Evolutionary conservation across 1,140 invertebrate genomes (phyloP).

Genomic region (Drosophila murphyi): DNA sequence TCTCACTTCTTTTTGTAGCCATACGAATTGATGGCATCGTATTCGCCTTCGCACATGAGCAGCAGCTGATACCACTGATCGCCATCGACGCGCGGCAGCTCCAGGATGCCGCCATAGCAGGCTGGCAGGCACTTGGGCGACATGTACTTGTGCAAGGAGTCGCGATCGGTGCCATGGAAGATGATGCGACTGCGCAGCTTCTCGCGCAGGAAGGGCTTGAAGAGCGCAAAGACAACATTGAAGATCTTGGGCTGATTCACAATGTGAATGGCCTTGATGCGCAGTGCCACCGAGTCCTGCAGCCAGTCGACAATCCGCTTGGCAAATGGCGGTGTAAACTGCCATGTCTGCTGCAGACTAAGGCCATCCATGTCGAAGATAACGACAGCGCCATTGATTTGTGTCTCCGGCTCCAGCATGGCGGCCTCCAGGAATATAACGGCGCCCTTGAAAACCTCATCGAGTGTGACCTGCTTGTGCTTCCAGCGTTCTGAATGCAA

Average conservation of each 20-base stretch:
- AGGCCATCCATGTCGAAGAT: constrained; percentile 94
- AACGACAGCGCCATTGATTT: constrained; percentile 91
- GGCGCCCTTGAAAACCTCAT: constrained; percentile 93
- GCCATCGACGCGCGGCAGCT: constrained; percentile 88
- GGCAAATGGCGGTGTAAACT: constrained; percentile 92
- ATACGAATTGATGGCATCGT: constrained; percentile 90
- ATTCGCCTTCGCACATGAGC: constrained; percentile 89
- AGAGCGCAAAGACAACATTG: constrained; percentile 93
- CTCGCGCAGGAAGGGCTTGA: constrained; percentile 93
- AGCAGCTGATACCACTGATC: constrained; percentile 90
- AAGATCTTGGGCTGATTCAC: constrained; percentile 95
- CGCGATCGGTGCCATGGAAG: constrained; percentile 93
- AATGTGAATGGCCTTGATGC: constrained; percentile 94
- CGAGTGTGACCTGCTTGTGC: constrained; percentile 90
- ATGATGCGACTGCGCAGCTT: constrained; percentile 91
- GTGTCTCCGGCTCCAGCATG: constrained; percentile 91
- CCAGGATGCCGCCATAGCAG: constrained; percentile 91
- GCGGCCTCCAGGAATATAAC: constrained; percentile 92
- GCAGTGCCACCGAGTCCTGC: constrained; percentile 91
- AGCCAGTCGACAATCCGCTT: constrained; percentile 93
- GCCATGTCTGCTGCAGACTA: constrained; percentile 91
- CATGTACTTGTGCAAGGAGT: constrained; percentile 91
- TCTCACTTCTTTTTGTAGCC: constrained; percentile 88
- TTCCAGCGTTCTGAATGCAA: constrained; percentile 91
- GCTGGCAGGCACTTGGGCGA: constrained; percentile 91